Evolutionary conservation across 1,140 invertebrate genomes (phyloP), one percentile per base, ranked within the genome.

Genomic region (Drosophila tropicalis): DNA sequence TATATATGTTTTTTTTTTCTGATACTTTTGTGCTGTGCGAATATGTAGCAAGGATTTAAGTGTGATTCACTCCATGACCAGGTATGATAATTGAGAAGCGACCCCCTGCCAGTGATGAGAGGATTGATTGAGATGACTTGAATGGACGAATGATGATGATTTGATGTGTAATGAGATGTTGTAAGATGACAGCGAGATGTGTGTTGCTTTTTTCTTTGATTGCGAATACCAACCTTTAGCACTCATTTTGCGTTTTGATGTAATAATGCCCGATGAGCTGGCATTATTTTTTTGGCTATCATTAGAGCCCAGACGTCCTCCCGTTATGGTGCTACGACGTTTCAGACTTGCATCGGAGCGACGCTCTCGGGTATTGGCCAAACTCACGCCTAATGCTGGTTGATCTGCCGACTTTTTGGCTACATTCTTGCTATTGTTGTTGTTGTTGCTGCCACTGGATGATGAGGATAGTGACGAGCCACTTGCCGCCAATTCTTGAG

Each of bases 401-500:
- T 90, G 84, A 40, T 89, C 84, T n/a, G 84, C 84, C 39, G 80
- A 84, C 58, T 89, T 89, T 32, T 89, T 89, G 61, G 84, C 84
- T 34, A 89, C 84, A 44, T 89, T 89, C 58, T 89, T 89, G 67
- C 84, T 89, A 32, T 71, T 86, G 60, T 70, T 83, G 10, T 40
- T 22, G 36, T 36, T 10, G 34, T 3, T 36, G 9, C 44, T 69
- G 55, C 55, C 29, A 29, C 29, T 47, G 9, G 44, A 47, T 47
- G 44, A 47, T 51, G 44, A 51, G 15, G n/a, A 44, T 17, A 12
- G 10, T 44, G 41, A 44, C 5, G 41, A 44, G 39, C 36, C 58
- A 17, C 47, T 60, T 6, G 41, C 61, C 58, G 41, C 61, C 58
- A 62, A 70, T 10, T 77, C 83, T 40, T 77, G 75, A 19, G 73